phyloP scores from a whole-genome alignment of 2,113 vertebrate species.

The Chaetura pelagica region DNA sequence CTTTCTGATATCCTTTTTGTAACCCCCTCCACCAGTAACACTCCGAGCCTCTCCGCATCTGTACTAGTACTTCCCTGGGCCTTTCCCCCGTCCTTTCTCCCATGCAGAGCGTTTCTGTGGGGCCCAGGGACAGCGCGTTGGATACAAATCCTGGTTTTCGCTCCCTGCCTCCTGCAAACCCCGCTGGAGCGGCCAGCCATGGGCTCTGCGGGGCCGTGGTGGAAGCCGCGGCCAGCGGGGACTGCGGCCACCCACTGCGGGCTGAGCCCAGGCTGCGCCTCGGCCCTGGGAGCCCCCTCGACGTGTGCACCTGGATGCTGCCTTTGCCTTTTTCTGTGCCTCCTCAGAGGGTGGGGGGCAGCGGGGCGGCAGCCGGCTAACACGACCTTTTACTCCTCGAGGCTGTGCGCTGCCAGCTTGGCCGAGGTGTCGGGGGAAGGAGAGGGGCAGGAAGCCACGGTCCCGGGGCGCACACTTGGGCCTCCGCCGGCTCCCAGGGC shows the following conservation, averaged over 20 bases:
- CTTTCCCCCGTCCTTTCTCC: neutral
- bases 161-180: neutral
- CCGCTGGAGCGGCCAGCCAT: neutral
- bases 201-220: too few species aligned
- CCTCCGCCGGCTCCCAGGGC: too few species aligned
- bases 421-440: too few species aligned
- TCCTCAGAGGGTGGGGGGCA: rapidly evolving
- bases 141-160: rapidly evolving
- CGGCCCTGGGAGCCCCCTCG: neutral
- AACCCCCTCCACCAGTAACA: neutral
- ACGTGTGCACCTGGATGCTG: rapidly evolving
- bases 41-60: neutral
- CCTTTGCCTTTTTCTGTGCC: rapidly evolving
- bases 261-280: too few species aligned
- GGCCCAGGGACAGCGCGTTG: rapidly evolving
- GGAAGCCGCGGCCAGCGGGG: neutral
- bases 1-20: neutral
- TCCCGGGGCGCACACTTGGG: rapidly evolving
- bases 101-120: rapidly evolving
- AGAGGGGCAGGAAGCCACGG: too few species aligned
- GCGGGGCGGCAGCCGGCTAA: neutral
- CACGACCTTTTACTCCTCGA: rapidly evolving
- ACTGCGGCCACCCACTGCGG: too few species aligned
- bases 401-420: neutral
- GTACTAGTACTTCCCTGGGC: neutral